Base-by-base conservation (phyloP, 2,113 vertebrate genomes). In the Lucifuga dentata region DNA sequence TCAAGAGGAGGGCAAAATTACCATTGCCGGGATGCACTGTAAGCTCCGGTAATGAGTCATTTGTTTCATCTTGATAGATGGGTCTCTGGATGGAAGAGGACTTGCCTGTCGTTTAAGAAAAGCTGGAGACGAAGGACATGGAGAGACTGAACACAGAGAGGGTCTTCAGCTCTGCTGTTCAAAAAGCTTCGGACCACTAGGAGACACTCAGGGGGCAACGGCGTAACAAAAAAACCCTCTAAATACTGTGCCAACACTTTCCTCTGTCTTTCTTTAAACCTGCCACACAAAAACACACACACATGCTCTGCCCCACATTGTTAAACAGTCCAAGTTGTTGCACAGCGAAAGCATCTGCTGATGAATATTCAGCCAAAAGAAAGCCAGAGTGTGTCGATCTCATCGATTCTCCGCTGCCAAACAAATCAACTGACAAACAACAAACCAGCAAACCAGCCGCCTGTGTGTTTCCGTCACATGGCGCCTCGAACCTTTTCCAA, bases 11-110 rank as follows among this genome's bases (percentile, higher is more conserved):
- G 68, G 79, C 73, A 75, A 85, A 87, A 91, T 89, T 85, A 88
- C 89, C 90, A 84, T 89, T 86, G 80, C 82, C 33, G 77, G 80
- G 81, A 76, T 26, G 59, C 60, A 52, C 84, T 56, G 87, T 58
- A 72, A 83, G 78, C 82, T 9, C 66, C 74, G 55, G 57, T 88
- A 88, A 92, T 79, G 88, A 86, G 66, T 81, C 79, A 72, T 86
- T 84, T 68, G 78, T 85, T 90, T 89, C 86, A 88, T 89, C 79
- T 80, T 90, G 88, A 90, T 78, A 17, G 86, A 90, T 82, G 84
- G 67, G 59, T 77, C 71, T 70, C 78, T 39, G 52, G 67, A 64
- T 36, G 66, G 68, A 76, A 50, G 56, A 75, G 59, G 80, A 86
- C 76, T 61, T 29, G 26, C 26, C 26, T 57, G 53, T 61, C 57